A percentile compares a stretch with the other conserved stretches of the same genome.
phyloP scores from a whole-genome alignment of 2,113 vertebrate species.

The Microcebus tavaratra region DNA sequence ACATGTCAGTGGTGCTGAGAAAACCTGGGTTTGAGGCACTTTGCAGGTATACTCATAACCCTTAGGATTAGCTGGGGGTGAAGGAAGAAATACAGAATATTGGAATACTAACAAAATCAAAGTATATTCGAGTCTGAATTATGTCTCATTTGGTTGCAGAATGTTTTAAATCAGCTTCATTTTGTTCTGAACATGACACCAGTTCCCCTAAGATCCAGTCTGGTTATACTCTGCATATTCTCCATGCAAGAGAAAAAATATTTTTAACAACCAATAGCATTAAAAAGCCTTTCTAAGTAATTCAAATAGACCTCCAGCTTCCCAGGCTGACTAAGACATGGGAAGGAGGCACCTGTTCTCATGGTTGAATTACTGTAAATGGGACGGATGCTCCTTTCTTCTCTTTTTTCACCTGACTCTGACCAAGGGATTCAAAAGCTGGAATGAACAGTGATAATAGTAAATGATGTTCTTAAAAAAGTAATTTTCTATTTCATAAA shows the following conservation, averaged over 20 bases:
- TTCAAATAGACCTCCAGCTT: constrained; percentile 56
- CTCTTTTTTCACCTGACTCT: constrained; percentile 3
- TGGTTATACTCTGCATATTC: not conserved
- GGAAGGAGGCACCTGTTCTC: constrained; percentile 60
- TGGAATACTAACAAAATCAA: not conserved
- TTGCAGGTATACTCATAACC: not conserved
- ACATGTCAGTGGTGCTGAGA: not conserved
- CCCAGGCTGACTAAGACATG: constrained; percentile 52
- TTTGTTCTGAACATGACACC: constrained; percentile 43
- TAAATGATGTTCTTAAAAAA: not conserved
- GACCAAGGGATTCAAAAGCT: not conserved
- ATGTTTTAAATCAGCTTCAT: constrained; percentile 52
- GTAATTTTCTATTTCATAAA: constrained; percentile 4
- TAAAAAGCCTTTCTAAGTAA: constrained; percentile 71
- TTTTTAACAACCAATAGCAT: too few species aligned
- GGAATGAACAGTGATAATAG: not conserved
- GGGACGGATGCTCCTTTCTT: not conserved
- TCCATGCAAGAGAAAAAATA: constrained; percentile 25
- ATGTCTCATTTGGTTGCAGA: constrained; percentile 24
- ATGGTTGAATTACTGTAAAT: not conserved
- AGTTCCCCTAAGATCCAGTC: not conserved
- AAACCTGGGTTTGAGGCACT: not conserved
- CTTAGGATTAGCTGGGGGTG: not conserved
- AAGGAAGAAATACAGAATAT: not conserved
- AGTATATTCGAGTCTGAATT: not conserved